Evolutionary conservation across 2,888 invertebrate genomes (phyloP).

Genomic region (Drosophila neotestacea): DNA sequence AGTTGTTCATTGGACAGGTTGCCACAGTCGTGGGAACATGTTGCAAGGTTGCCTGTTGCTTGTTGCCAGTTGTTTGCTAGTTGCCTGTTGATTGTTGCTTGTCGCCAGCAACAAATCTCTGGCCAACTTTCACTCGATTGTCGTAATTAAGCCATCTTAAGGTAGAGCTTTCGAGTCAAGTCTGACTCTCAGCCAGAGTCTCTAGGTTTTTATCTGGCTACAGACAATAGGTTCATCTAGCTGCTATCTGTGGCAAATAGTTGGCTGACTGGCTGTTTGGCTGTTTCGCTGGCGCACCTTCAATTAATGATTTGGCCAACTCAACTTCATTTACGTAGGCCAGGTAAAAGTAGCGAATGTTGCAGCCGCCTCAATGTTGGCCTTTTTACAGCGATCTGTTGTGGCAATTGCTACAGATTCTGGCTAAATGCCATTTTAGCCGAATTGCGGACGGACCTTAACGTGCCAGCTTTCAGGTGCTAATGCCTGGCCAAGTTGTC

Average conservation of each 20-base stretch:
- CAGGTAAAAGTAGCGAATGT: slow-evolving; percentile 40
- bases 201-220: slow-evolving; percentile 53
- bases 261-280: background rate
- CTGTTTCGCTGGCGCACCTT: slow-evolving; percentile 63
- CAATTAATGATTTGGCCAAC: slow-evolving; percentile 68
- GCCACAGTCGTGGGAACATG: slow-evolving; percentile 67
- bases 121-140: slow-evolving; percentile 63
- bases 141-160: slow-evolving; percentile 67
- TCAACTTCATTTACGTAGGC: slow-evolving; percentile 59
- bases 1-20: slow-evolving; percentile 52
- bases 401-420: slow-evolving; percentile 25
- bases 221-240: slow-evolving; percentile 71
- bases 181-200: slow-evolving; percentile 1
- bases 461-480: slow-evolving; percentile 37
- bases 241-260: slow-evolving; percentile 53
- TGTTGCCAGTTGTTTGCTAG: slow-evolving; percentile 23
- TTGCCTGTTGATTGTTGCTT: slow-evolving; percentile 14
- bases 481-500: slow-evolving; percentile 46
- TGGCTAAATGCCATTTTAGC: slow-evolving; percentile 47
- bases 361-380: slow-evolving; percentile 20
- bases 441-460: slow-evolving; percentile 26
- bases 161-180: slow-evolving; percentile 11
- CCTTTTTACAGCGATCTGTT: slow-evolving; percentile 22
- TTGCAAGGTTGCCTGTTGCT: slow-evolving; percentile 25
- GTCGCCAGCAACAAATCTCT: slow-evolving; percentile 27